Conservation (phyloP, 2,113 vertebrate genomes). For the Chitala chitala region DNA sequence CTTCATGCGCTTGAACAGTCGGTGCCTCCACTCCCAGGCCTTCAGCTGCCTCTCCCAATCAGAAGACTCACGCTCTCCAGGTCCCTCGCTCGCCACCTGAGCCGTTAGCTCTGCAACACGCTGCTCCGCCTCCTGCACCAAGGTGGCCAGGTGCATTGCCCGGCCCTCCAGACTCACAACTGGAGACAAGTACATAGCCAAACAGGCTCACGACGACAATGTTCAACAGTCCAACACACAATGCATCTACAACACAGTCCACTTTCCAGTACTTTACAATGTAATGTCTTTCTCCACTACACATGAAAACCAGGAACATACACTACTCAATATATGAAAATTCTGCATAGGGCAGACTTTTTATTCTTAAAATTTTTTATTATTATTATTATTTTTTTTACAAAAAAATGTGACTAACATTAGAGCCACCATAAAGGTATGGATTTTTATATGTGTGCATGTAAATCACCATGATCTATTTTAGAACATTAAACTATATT, state of each 20-base stretch:
- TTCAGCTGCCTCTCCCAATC: slow-evolving; percentile 79
- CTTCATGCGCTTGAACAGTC: slow-evolving; percentile 86
- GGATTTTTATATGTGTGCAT: neutral
- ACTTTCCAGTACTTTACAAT: slow-evolving; percentile 8
- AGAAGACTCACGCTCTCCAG: slow-evolving; percentile 58
- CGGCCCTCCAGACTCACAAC: slow-evolving; percentile 81
- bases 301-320: too few relatives aligned
- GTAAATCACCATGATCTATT: neutral
- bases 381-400: too few relatives aligned
- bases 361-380: too few relatives aligned
- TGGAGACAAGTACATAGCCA: slow-evolving; percentile 35
- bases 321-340: too few relatives aligned
- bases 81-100: slow-evolving; percentile 66
- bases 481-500: neutral
- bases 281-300: neutral
- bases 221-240: neutral
- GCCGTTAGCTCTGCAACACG: slow-evolving; percentile 70
- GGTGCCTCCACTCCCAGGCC: slow-evolving; percentile 83
- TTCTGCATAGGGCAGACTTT: too few relatives aligned
- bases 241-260: neutral
- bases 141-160: slow-evolving; percentile 69
- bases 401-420: too few relatives aligned
- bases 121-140: slow-evolving; percentile 81
- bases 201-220: neutral
- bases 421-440: neutral